Base-by-base conservation (phyloP, 2,888 invertebrate genomes). In the Cylloceria caligata region DNA sequence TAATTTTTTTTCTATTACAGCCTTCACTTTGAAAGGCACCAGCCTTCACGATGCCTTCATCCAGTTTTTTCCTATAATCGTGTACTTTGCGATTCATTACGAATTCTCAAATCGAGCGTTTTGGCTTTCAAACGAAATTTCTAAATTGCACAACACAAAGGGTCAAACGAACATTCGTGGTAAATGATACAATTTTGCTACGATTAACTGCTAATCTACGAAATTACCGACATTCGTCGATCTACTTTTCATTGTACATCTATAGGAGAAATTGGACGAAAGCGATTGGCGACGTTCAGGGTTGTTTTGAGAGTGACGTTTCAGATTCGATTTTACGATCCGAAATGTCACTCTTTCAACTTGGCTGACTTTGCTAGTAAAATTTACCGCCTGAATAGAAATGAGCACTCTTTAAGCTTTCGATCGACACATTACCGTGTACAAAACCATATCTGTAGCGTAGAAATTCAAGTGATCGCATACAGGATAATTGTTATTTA, bases 391-490 rank as follows among this genome's bases (percentile, higher is more conserved):
- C 47, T 39, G 36, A 47, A 72, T 62, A 60, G 71, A 75, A 73
- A 69, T 67, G 73, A 69, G 47, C 64, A 81, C n/a, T 45, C n/a
- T 16, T 16, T 45, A 3, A 39, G 11, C n/a, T 57, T 16, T 24
- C n/a, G 27, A 42, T 62, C 21, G 42, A 62, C 65, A 65, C 68
- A 68, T 60, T 36, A 16, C n/a, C 68, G 69, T 74, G 49, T 62
- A 52, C 30, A 42, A 82, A 62, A 65, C 55, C 45, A 67, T 78
- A 55, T 78, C 62, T 68, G 36, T 60, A 42, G 69, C 65, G 69
- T 60, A 47, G 64, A 77, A 78, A 68, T 60, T 81, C 68, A 62
- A 81, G 55, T 77, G 67, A 77, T 71, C 60, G 68, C 68, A 78
- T 71, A 78, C 68, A 71, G 30, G 57, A 64, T 81, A 78, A 36